These are phyloP conservation scores for Drosophila pectinifera DNA, from an alignment of 1,140 invertebrate species.

Conservation along the genomic window DNA sequence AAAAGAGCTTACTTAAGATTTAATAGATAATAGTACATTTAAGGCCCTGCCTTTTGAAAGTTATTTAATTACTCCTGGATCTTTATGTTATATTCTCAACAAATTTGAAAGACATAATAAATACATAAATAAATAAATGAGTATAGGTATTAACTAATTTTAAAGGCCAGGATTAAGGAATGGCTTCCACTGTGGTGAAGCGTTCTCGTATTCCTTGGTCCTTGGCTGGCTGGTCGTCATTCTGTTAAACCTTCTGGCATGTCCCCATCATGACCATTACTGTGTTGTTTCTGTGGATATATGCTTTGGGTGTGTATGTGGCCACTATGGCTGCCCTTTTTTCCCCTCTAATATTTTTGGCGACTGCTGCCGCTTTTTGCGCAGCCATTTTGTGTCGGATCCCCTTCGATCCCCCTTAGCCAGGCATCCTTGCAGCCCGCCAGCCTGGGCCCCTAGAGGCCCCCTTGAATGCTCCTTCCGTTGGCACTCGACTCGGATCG, in stretches of 20 bases:
- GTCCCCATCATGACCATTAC: constrained; percentile 60
- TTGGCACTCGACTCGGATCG: constrained; percentile 35
- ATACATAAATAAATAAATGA: too few species aligned
- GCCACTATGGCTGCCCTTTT: constrained; percentile 51
- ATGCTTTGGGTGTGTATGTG: constrained; percentile 42
- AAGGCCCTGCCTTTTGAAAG: too few species aligned
- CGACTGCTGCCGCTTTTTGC: constrained; percentile 78
- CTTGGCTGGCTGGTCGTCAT: constrained; percentile 58
- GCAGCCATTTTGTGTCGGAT: constrained; percentile 79
- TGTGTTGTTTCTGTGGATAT: constrained; percentile 35
- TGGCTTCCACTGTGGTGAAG: constrained; percentile 19
- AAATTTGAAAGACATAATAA: too few species aligned
- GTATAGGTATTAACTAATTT: background rate
- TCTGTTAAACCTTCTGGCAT: constrained; percentile 69
- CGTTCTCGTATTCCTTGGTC: constrained; percentile 1
- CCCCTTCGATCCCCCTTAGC: too few species aligned
- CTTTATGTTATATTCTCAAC: too few species aligned
- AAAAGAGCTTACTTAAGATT: too few species aligned
- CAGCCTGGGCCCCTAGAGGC: background rate
- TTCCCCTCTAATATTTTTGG: constrained; percentile 75
- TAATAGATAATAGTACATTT: background rate
- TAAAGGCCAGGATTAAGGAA: background rate
- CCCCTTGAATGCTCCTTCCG: background rate
- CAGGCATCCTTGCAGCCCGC: background rate
- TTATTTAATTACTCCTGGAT: background rate